Evolutionary conservation across 2,113 vertebrate species (phyloP).

Genomic region (Climacteris rufus): DNA sequence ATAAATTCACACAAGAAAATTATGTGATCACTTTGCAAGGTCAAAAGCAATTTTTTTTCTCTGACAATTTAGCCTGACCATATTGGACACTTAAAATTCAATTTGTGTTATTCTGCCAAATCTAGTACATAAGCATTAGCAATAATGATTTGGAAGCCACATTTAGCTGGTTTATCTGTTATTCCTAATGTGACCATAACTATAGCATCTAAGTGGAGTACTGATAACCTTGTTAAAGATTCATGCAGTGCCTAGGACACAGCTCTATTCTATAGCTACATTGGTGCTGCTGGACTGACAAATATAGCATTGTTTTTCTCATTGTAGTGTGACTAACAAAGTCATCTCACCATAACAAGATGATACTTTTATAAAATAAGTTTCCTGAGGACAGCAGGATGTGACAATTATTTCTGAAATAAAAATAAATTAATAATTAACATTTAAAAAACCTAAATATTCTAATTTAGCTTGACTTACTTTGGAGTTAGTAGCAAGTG

Average conservation of each 20-base stretch:
- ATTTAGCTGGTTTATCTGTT: background rate
- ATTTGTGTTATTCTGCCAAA: constrained; percentile 38
- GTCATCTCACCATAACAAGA: background rate
- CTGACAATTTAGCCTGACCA: background rate
- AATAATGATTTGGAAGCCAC: constrained; percentile 34
- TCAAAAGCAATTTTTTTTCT: constrained; percentile 22
- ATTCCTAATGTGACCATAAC: background rate
- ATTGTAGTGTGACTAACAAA: background rate
- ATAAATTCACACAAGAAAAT: constrained; percentile 37
- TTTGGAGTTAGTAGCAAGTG: background rate
- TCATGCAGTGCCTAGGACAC: background rate
- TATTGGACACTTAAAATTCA: constrained; percentile 16
- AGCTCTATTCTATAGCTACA: background rate
- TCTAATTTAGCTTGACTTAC: background rate
- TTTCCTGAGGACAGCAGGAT: background rate
- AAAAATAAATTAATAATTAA: background rate
- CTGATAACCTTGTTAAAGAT: constrained; percentile 56
- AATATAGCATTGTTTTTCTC: constrained; percentile 17
- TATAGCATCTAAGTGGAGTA: background rate
- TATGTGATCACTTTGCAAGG: constrained; percentile 10
- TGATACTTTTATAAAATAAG: background rate
- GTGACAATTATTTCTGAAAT: background rate
- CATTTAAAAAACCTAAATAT: background rate
- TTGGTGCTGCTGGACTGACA: background rate
- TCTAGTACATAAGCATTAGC: constrained; percentile 1